Evolutionary conservation across 2,113 vertebrate species (phyloP).

Genomic region (Scopus umbretta): DNA sequence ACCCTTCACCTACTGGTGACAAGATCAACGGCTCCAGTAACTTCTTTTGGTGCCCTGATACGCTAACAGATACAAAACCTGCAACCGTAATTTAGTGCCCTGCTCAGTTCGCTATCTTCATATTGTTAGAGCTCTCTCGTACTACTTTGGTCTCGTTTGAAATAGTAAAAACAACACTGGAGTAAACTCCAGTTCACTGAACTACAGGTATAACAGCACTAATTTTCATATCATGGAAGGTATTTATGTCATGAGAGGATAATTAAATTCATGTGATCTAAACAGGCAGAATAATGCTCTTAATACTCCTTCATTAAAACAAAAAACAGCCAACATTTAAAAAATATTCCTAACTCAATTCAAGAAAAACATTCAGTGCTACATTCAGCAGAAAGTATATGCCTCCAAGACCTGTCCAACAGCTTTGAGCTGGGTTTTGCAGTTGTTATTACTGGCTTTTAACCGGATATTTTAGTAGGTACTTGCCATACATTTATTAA

Average conservation of each 20-base stretch:
- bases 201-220: not conserved
- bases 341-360: not conserved
- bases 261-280: not conserved
- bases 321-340: not conserved
- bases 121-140: not conserved
- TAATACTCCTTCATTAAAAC: not conserved
- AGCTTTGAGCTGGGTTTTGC: not conserved
- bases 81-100: not conserved
- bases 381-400: not conserved
- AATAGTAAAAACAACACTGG: not conserved
- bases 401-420: not conserved
- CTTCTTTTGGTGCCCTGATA: not conserved
- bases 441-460: constrained; percentile 1
- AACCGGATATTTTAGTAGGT: not conserved
- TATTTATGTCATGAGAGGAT: not conserved
- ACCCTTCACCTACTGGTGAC: not conserved
- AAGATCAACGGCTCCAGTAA: not conserved
- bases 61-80: not conserved
- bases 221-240: not conserved
- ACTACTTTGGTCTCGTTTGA: not conserved
- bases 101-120: not conserved
- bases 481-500: not conserved
- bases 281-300: not conserved
- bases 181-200: not conserved
- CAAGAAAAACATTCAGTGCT: not conserved